Base-by-base conservation (phyloP, 1,140 invertebrate genomes). In the Chlorops oryzae region DNA sequence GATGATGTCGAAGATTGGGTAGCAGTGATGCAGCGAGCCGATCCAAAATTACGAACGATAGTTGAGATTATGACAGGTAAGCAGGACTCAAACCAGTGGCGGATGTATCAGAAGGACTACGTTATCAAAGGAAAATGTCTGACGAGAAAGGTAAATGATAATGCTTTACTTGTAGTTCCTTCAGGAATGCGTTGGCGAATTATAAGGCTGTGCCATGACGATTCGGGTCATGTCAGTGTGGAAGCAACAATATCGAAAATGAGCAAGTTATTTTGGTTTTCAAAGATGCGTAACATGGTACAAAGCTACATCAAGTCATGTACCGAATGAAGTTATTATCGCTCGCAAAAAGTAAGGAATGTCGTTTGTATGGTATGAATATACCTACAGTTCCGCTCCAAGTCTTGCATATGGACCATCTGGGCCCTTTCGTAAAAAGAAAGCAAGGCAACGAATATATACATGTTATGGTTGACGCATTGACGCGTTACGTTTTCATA, bases 361-460 rank as follows among this genome's bases (percentile, higher is more conserved):
- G 54, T 2, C 51, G 54, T 10, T 34, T 61, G n/a, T 47, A n/a
- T n/a, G n/a, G n/a, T n/a, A n/a, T 9, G 37, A 9, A 15, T 7
- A 32, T 15, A 15, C 15, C 9, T 10, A 15, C 15, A 9, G 9
- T 9, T 9, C 9, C 28, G 15, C 42, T 50, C 24, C n/a, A 28
- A 3, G 10, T 9, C 1, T 49, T 58, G 35, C 61, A 65, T 38
- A 42, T 66, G 3, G 62, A 66, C 37, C 63, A 65, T 48, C 24
- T 65, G 35, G 62, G 59, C 10, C 63, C 60, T 0, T 59, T 61
- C 50, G 22, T 50, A 4, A 52, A 39, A n/a, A 58, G 54, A 28
- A 54, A 53, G 18, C 10, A 23, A 17, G 49, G 56, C 34, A 37
- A 58, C n/a, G 34, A 23, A 2, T 40, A 58, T 23, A 40, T 55